Base-by-base conservation (phyloP, 1,140 invertebrate genomes). In the Coboldia fuscipes region DNA sequence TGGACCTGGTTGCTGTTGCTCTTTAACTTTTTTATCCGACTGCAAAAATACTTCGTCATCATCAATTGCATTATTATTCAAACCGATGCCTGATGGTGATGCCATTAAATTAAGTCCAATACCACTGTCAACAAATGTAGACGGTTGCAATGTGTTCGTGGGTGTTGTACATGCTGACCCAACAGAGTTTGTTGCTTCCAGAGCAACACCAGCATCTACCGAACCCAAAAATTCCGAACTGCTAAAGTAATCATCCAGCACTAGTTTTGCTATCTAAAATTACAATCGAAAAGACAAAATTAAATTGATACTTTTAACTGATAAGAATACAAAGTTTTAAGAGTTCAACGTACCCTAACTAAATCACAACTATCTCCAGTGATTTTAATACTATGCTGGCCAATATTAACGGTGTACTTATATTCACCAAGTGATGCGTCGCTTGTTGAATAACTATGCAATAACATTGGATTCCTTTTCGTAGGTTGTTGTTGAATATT, bases 381-480 rank as follows among this genome's bases (percentile, higher is more conserved):
- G 42, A 88, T 80, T 59, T 81, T 83, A 33, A 88, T 65, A 35
- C 74, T 68, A 50, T 81, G 70, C 45, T 70, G 66, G 41, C 77
- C 78, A 44, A 82, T 68, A 40, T 71, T 75, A 28, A 86, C 80
- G 34, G 80, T 82, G 52, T 83, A 81, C 47, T 80, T 81, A 56
- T 80, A 85, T 61, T 86, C 80, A 47, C 75, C 75, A 51, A 83
- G 61, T 43, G 70, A 72, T 43, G 78, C 76, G 58, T 84, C 80
- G 54, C 77, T 79, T 42, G 77, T 77, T 39, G 78, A 80, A 47
- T 74, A 68, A 58, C 76, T 82, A 56, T 81, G 77, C 41, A 77
- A 61, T 34, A 82, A 57, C 38, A 72, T 68, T 54, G 40, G 60
- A 57, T 45, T 58, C 54, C 37, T 48, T 51, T 39, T 57, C 48